These are phyloP conservation scores for Sceloporus tristichus DNA, from an alignment of 2,113 vertebrate species.

Conservation along the genomic window DNA sequence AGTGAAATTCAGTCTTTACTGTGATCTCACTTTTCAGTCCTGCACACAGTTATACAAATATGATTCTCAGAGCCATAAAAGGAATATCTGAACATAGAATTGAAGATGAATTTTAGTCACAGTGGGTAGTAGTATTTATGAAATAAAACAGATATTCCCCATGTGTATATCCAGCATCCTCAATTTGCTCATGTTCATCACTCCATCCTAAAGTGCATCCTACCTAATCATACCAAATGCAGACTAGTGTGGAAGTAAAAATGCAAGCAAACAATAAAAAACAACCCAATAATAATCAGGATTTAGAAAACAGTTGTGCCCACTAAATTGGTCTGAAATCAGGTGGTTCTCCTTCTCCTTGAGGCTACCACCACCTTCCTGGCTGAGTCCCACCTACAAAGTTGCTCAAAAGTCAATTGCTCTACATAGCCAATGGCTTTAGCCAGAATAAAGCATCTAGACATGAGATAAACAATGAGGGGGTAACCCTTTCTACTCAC, in stretches of 20 bases:
- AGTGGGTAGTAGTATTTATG: not conserved
- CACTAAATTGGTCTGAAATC: not conserved
- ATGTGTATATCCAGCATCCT: not conserved
- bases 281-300: not conserved
- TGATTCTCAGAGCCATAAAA: not conserved
- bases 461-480: no score
- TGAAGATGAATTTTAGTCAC: not conserved
- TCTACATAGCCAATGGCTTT: no score
- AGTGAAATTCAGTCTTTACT: not conserved
- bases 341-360: no score
- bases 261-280: not conserved
- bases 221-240: not conserved
- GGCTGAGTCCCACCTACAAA: no score
- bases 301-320: not conserved
- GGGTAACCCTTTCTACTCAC: no score
- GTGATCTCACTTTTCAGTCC: not conserved
- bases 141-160: not conserved
- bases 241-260: not conserved
- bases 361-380: no score
- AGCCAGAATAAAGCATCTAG: no score
- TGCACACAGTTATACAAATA: not conserved
- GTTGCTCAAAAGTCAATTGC: no score
- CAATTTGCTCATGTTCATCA: not conserved
- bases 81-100: not conserved
- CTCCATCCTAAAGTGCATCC: not conserved